Percentiles rank a stretch among this genome's conserved stretches.
phyloP scores from a whole-genome alignment of 2,797 vertebrate species.

The Labeo calbasu region DNA sequence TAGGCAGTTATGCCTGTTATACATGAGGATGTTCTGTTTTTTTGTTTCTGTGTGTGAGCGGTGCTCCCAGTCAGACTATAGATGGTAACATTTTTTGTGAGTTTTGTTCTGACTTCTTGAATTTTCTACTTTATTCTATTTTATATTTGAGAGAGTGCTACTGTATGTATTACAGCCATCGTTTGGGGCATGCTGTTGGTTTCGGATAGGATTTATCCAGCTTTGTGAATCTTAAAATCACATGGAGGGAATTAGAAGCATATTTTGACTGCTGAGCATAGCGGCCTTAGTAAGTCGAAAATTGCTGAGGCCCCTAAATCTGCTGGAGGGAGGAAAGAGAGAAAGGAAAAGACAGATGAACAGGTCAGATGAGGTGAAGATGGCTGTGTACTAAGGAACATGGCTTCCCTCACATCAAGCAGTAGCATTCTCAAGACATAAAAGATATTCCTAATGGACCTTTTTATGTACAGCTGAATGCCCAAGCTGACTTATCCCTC shows the following conservation, averaged over 20 bases:
- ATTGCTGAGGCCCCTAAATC: slow-evolving; percentile 68
- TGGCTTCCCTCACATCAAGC: slow-evolving; percentile 7
- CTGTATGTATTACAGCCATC: background rate
- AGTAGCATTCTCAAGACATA: slow-evolving; percentile 14
- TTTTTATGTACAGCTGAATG: slow-evolving; percentile 11
- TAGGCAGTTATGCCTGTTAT: slow-evolving; percentile 10
- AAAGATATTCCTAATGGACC: background rate
- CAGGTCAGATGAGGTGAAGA: slow-evolving; percentile 66
- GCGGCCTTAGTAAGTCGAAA: slow-evolving; percentile 60
- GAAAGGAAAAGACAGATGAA: slow-evolving; percentile 20
- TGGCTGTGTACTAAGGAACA: background rate
- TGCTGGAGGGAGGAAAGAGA: slow-evolving; percentile 62
- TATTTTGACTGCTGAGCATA: slow-evolving; percentile 55
- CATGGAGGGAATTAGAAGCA: background rate
- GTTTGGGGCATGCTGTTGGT: background rate
- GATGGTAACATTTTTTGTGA: background rate
- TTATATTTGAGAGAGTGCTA: background rate
- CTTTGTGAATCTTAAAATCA: slow-evolving; percentile 9
- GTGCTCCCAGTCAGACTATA: background rate
- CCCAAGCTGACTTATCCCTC: background rate
- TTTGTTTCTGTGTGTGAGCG: background rate
- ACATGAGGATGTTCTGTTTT: background rate
- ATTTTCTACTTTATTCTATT: background rate
- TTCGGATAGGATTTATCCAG: slow-evolving; percentile 2
- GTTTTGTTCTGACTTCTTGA: background rate